phyloP scores from a whole-genome alignment of 2,113 vertebrate genomes.

The Aptenodytes patagonicus region DNA sequence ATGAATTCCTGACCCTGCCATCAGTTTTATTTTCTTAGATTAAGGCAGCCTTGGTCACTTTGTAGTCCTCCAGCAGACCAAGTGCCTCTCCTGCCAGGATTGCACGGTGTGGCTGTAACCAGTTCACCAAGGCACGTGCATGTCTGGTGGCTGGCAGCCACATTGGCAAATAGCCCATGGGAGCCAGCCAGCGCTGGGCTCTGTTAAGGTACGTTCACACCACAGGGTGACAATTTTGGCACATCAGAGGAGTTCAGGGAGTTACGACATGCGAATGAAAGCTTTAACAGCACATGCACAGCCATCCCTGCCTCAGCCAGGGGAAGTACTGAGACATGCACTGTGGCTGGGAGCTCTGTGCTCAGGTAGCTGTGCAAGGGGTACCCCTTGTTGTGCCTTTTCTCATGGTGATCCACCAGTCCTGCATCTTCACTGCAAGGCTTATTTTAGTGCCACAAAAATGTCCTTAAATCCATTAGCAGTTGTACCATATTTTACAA shows the following conservation, averaged over 20 bases:
- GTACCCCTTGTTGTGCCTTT: neutral
- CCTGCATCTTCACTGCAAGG: neutral
- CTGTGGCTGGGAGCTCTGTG: neutral
- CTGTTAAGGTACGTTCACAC: neutral
- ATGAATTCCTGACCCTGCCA: neutral
- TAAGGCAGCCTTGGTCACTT: neutral
- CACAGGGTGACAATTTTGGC: neutral
- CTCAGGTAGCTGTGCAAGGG: neutral
- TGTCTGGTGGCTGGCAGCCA: neutral
- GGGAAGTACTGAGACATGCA: neutral
- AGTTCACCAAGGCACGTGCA: neutral
- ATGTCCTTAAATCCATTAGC: neutral
- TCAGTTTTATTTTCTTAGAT: neutral
- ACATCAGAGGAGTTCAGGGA: neutral
- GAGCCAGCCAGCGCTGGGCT: neutral
- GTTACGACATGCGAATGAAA: neutral
- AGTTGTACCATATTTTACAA: neutral
- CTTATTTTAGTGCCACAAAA: neutral
- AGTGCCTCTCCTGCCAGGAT: neutral
- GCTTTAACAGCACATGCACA: neutral
- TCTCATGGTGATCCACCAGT: neutral
- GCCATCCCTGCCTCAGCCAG: neutral
- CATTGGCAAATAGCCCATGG: neutral
- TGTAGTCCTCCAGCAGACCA: neutral
- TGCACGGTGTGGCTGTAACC: neutral